Percentiles rank a stretch among this genome's conserved stretches.
Evolutionary conservation across 2,113 vertebrate genomes (phyloP).

Genomic region (Gopherus flavomarginatus): DNA sequence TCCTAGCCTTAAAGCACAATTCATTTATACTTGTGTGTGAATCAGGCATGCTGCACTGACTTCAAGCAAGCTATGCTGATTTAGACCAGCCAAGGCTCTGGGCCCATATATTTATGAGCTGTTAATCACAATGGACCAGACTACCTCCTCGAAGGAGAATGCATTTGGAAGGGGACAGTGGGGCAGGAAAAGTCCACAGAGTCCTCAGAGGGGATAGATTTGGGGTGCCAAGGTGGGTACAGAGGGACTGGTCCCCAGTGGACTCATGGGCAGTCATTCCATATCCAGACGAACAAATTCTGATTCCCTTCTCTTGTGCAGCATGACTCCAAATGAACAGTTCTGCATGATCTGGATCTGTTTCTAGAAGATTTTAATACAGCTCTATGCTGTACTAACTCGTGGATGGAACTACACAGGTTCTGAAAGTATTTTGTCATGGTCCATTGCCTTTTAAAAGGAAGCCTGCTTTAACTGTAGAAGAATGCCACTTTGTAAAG

Average conservation of each 20-base stretch:
- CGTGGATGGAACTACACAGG: neutral
- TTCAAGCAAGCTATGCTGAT: neutral
- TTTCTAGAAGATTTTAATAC: neutral
- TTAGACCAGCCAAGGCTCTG: neutral
- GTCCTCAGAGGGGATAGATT: neutral
- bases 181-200: neutral
- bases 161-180: neutral
- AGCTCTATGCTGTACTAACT: neutral
- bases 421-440: neutral
- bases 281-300: neutral
- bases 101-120: neutral
- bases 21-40: neutral
- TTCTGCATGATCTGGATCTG: neutral
- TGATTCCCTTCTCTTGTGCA: neutral
- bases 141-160: neutral
- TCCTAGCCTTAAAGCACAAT: neutral
- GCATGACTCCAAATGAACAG: neutral
- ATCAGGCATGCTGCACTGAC: neutral
- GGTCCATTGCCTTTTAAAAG: constrained; percentile 57
- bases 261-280: neutral
- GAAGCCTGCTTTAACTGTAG: neutral
- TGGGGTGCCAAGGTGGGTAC: neutral
- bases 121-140: neutral
- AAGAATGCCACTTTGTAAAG: constrained; percentile 10
- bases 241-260: neutral